These are phyloP conservation scores for Heteromormyrus szaboi DNA, from an alignment of 2,797 vertebrate genomes.

Conservation along the genomic window DNA sequence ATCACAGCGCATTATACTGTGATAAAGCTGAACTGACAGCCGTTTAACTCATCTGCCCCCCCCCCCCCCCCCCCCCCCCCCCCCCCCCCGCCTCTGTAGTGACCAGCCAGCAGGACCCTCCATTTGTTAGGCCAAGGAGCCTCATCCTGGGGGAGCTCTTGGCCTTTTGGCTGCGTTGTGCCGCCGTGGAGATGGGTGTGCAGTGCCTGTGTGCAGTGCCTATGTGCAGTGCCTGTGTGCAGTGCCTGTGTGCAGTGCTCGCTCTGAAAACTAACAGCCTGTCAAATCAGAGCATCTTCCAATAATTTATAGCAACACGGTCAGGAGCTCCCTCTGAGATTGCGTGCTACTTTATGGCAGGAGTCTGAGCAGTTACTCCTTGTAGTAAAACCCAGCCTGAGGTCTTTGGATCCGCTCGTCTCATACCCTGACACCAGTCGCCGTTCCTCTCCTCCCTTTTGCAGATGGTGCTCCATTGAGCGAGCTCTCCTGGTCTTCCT, in stretches of 20 bases:
- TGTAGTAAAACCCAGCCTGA: constrained; percentile 10
- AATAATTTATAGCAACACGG: not conserved
- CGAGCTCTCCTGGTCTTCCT: constrained; percentile 91
- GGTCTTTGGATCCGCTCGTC: not conserved
- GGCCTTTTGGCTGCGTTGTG: not conserved
- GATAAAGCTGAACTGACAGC: constrained; percentile 15
- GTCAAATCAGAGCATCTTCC: not conserved
- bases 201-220: too few species aligned
- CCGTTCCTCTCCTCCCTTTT: constrained; percentile 14
- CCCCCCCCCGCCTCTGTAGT: not conserved
- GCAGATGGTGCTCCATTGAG: constrained; percentile 81
- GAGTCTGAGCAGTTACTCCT: not conserved
- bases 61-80: not conserved
- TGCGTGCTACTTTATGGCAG: not conserved
- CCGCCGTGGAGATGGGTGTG: not conserved
- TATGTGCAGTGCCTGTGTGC: not conserved
- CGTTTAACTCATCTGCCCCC: not conserved
- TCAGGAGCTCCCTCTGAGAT: constrained; percentile 13
- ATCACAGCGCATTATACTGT: not conserved
- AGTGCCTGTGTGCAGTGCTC: not conserved
- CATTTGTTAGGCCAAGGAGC: not conserved
- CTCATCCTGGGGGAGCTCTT: not conserved
- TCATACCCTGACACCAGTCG: not conserved
- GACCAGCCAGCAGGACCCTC: not conserved
- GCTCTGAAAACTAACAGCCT: not conserved